Conservation (phyloP, 2,113 vertebrate species). For the Alethe castanea region DNA sequence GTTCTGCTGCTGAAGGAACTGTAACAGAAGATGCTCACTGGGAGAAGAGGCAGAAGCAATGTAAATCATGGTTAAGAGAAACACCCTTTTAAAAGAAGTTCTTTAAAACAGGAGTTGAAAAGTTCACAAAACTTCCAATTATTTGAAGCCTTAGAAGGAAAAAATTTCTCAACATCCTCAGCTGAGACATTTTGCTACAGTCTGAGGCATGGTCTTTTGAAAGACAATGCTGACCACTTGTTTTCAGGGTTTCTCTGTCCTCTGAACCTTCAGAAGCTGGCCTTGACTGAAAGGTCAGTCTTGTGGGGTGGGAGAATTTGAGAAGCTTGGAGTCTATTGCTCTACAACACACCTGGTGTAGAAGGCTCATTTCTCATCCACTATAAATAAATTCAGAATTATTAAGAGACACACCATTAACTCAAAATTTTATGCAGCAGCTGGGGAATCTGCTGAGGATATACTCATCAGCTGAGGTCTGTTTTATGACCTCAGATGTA, state of each 20-base stretch:
- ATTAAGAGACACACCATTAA: not conserved
- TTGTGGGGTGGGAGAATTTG: not conserved
- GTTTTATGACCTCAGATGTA: not conserved
- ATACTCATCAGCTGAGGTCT: conserved; percentile 8
- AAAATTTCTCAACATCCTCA: not conserved
- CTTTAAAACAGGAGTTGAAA: not conserved
- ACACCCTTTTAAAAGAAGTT: not conserved
- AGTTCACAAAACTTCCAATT: not conserved
- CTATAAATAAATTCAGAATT: not conserved
- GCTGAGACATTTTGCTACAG: not conserved
- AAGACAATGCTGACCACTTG: not conserved
- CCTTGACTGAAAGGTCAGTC: not conserved
- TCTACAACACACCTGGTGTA: not conserved
- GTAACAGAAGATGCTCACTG: not conserved
- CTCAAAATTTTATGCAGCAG: not conserved
- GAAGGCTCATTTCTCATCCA: not conserved
- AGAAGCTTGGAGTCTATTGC: not conserved
- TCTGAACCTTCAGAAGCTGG: not conserved
- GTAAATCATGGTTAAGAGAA: not conserved
- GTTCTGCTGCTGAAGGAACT: not conserved
- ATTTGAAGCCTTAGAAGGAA: not conserved
- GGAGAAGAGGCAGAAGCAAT: not conserved
- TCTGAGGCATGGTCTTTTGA: not conserved
- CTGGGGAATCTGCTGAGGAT: conserved; percentile 7
- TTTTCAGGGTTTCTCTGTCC: not conserved